Conservation (phyloP, 2,888 invertebrate genomes). For the Leptinotarsa tumamoca region DNA sequence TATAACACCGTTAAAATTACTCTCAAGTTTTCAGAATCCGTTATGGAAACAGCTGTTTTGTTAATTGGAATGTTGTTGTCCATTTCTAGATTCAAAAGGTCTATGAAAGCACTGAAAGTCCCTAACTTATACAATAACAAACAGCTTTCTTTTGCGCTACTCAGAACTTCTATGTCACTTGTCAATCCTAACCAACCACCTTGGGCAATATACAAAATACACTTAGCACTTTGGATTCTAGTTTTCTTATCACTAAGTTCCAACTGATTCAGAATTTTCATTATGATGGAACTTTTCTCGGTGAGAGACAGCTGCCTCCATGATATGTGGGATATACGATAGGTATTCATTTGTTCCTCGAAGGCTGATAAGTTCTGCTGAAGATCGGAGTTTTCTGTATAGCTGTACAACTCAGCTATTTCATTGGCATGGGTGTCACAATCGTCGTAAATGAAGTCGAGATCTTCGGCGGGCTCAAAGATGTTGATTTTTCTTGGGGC, state of each 20-base stretch:
- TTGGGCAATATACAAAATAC: slow-evolving; percentile 94
- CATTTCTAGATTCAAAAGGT: slow-evolving; percentile 94
- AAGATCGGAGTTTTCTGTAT: slow-evolving; percentile 96
- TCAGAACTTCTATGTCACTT: slow-evolving; percentile 89
- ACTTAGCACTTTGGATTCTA: slow-evolving; percentile 90
- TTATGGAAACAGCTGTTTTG: slow-evolving; percentile 84
- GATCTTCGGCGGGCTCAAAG: slow-evolving; percentile 72
- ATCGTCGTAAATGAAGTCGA: slow-evolving; percentile 93
- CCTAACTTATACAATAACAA: slow-evolving; percentile 91
- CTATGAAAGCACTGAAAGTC: slow-evolving; percentile 89
- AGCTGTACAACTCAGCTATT: slow-evolving; percentile 98
- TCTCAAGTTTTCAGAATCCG: slow-evolving; percentile 92
- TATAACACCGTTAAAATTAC: slow-evolving; percentile 94
- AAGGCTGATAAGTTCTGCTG: slow-evolving; percentile 90
- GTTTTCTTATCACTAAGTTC: slow-evolving; percentile 87
- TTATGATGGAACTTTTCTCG: slow-evolving; percentile 81
- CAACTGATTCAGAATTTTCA: slow-evolving; percentile 90
- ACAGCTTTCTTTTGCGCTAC: slow-evolving; percentile 86
- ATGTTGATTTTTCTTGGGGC: slow-evolving; percentile 65
- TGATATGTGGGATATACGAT: slow-evolving; percentile 82
- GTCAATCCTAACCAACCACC: slow-evolving; percentile 95
- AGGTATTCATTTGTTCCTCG: slow-evolving; percentile 90
- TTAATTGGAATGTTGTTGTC: slow-evolving; percentile 81
- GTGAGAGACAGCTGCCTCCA: slow-evolving; percentile 82
- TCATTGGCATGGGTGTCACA: slow-evolving; percentile 90